phyloP scores from a whole-genome alignment of 2,113 vertebrate genomes.

The Clarias magur region DNA sequence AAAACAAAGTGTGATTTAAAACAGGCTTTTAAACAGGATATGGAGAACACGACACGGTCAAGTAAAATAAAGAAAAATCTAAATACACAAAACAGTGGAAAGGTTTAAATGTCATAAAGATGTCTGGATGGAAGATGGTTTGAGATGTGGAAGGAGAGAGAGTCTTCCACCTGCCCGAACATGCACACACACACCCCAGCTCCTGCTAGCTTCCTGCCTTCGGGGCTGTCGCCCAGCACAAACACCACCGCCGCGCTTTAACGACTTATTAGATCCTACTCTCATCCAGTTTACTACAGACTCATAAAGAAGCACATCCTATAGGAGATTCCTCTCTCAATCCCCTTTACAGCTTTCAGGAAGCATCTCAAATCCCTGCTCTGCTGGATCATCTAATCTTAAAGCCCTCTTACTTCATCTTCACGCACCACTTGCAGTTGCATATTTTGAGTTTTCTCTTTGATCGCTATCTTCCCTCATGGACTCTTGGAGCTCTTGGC shows the following conservation, averaged over 20 bases:
- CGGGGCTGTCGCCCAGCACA: neutral
- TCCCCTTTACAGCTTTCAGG: neutral
- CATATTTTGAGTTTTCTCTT: neutral
- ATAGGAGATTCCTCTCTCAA: neutral
- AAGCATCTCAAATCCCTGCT: neutral
- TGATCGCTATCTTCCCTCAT: neutral
- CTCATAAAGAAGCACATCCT: neutral
- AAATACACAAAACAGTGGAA: neutral
- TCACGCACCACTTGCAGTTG: neutral
- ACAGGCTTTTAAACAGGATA: neutral
- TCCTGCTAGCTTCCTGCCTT: conserved; percentile 1
- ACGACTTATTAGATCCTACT: neutral
- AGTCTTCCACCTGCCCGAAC: neutral
- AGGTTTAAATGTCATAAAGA: no score
- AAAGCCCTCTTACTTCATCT: neutral
- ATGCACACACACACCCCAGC: neutral
- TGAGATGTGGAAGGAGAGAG: neutral
- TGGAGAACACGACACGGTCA: neutral
- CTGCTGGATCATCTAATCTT: neutral
- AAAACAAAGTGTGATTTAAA: neutral
- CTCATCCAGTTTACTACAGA: neutral
- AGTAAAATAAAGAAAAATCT: neutral
- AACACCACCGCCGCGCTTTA: neutral
- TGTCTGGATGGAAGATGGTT: no score
- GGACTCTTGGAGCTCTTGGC: neutral